Conservation (phyloP, 1,140 invertebrate genomes). For the Phymastichus coffea region DNA sequence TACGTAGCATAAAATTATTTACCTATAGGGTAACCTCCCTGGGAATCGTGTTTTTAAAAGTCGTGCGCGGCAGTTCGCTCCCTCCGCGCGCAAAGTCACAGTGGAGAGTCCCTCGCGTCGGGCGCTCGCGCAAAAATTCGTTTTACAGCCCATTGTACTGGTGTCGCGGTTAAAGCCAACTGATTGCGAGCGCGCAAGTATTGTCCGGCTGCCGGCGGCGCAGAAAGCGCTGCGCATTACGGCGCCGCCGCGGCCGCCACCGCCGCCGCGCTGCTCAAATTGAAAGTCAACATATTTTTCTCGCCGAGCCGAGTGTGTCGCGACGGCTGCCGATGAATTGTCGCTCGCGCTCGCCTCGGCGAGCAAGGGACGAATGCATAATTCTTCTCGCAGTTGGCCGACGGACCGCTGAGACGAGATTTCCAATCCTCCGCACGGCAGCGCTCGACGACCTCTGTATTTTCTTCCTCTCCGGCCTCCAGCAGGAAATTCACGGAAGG, state of each 20-base stretch:
- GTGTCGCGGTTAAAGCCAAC: slow-evolving; percentile 28
- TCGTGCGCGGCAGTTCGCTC: too few relatives aligned
- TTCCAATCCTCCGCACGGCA: background rate
- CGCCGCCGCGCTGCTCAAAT: background rate
- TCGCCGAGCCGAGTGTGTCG: too few relatives aligned
- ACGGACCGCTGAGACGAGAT: too few relatives aligned
- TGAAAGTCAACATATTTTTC: slow-evolving; percentile 22
- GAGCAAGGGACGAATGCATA: too few relatives aligned
- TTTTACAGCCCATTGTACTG: slow-evolving; percentile 29
- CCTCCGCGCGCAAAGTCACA: too few relatives aligned
- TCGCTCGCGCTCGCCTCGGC: too few relatives aligned
- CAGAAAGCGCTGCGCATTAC: slow-evolving; percentile 1
- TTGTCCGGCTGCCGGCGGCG: background rate
- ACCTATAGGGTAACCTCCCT: slow-evolving; percentile 9
- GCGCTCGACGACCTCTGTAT: too few relatives aligned
- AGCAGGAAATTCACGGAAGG: too few relatives aligned
- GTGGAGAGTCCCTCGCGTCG: slow-evolving; percentile 6
- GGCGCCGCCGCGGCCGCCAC: background rate
- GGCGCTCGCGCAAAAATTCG: slow-evolving; percentile 21
- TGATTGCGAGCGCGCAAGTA: slow-evolving; percentile 25
- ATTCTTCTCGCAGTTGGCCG: too few relatives aligned
- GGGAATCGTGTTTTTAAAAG: slow-evolving; percentile 27
- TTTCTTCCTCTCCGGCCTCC: too few relatives aligned
- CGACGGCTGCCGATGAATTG: too few relatives aligned
- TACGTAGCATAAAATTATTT: slow-evolving; percentile 27